phyloP scores from a whole-genome alignment of 2,797 vertebrate genomes.

The Glyptemys insculpta region DNA sequence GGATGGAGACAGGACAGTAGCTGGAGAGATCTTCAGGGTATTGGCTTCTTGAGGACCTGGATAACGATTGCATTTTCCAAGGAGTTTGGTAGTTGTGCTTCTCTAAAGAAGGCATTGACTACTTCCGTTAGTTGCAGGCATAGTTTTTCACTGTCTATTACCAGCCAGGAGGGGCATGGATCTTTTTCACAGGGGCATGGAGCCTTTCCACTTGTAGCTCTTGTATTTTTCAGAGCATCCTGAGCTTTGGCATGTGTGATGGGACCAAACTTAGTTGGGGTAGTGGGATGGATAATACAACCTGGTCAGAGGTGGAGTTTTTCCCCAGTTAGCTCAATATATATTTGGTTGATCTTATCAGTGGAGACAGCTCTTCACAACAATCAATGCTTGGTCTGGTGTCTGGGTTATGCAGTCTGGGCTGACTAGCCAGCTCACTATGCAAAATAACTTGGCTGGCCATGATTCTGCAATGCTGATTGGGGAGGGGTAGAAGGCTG shows the following conservation, averaged over 20 bases:
- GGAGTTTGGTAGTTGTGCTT: neutral
- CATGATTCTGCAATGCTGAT: neutral
- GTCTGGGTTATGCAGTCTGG: neutral
- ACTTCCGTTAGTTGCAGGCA: neutral
- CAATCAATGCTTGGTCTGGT: neutral
- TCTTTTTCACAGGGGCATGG: neutral
- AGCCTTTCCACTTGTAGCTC: too few species aligned
- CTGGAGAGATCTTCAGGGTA: neutral
- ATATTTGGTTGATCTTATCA: neutral
- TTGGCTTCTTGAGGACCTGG: neutral
- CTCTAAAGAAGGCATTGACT: neutral
- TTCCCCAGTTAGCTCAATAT: neutral
- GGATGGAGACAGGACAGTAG: neutral
- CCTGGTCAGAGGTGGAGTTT: neutral
- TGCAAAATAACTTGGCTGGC: neutral
- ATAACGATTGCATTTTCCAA: neutral
- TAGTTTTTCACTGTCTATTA: neutral
- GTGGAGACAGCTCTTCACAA: neutral
- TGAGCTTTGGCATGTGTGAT: neutral
- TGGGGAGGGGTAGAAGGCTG: neutral
- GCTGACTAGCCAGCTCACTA: neutral
- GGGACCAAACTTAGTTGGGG: neutral
- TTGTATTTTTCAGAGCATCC: neutral
- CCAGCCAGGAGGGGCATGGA: neutral
- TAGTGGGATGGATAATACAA: neutral